Evolutionary conservation across 2,797 vertebrate species (phyloP), one percentile per base, ranked within the genome.

Genomic region (Chrysolophus pictus): DNA sequence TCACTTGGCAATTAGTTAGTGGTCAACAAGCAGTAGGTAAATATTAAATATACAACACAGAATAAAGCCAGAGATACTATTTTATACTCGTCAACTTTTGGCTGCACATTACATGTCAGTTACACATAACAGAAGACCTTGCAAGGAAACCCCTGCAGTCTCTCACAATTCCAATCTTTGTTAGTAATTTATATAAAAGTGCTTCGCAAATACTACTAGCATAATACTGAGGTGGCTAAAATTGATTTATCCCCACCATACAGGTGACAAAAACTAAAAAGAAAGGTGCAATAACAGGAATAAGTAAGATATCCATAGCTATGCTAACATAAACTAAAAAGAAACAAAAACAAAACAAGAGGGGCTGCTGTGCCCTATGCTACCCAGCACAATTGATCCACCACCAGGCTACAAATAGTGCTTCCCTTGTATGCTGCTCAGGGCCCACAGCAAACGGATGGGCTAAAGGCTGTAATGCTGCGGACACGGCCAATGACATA

Each of bases 291-390:
- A 62, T 31, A 80, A 70, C 12, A 67, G 60, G 41, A 77, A 51
- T 9, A 64, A 73, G 7, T 9, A 70, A 80, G 76, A 44, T 4
- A 6, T 23, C 41, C 62, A 15, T 8, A 69, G 17, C 4, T 37
- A 37, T 7, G 5, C 14, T 75, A 35, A 13, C 65, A 78, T 70
- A 83, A 78, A 85, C 49, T 28, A 18, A 12, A 18, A 46, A 76
- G 22, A 39, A 78, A 39, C 33, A 74, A 31, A 33, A 24, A 24
- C 6, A 46, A 33, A 82, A 28, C 22, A 28, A 59, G 8, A 53
- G 8, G 19, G 28, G 49, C 11, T 71, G 9, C 33, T 73, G 29
- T 0, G 0, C 39, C 19, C 3, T 2, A 0, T 19, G 11, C 60
- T 55, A 56, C 1, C 60, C 31, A 6, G 21, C 49, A 31, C 23